These are phyloP conservation scores for Monodelphis domestica DNA, from an alignment of 2,797 vertebrate genomes.

Conservation along the genomic window DNA sequence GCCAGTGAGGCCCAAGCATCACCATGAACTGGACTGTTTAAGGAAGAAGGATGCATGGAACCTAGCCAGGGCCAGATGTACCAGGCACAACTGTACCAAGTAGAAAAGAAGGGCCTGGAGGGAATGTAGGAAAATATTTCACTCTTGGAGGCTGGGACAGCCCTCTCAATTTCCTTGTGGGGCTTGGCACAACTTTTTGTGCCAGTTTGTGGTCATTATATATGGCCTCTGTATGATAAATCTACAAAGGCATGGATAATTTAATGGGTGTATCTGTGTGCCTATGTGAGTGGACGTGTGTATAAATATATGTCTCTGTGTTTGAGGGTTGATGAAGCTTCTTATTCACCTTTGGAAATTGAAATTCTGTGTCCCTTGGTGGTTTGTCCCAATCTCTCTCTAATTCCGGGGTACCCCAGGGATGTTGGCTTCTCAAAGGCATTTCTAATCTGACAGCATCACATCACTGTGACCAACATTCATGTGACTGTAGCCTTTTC, in stretches of 20 bases:
- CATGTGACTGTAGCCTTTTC: background rate
- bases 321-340: background rate
- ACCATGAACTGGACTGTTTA: background rate
- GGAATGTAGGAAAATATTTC: background rate
- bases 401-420: background rate
- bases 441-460: constrained; percentile 3
- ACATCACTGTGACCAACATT: background rate
- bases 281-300: background rate
- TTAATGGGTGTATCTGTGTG: background rate
- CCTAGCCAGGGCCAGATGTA: background rate
- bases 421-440: background rate
- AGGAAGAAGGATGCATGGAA: background rate
- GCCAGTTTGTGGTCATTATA: background rate
- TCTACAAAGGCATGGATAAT: background rate
- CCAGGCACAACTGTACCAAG: background rate
- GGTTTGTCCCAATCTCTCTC: background rate
- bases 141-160: background rate
- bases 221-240: background rate
- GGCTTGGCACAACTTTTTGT: background rate
- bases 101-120: background rate
- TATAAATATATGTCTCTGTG: background rate
- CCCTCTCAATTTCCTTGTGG: background rate
- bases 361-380: background rate
- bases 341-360: background rate
- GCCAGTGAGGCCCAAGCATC: background rate